A percentile compares a stretch with the other conserved stretches of the same genome.
Conservation (phyloP, 2,797 vertebrate genomes). For the Aulostomus chinensis region DNA sequence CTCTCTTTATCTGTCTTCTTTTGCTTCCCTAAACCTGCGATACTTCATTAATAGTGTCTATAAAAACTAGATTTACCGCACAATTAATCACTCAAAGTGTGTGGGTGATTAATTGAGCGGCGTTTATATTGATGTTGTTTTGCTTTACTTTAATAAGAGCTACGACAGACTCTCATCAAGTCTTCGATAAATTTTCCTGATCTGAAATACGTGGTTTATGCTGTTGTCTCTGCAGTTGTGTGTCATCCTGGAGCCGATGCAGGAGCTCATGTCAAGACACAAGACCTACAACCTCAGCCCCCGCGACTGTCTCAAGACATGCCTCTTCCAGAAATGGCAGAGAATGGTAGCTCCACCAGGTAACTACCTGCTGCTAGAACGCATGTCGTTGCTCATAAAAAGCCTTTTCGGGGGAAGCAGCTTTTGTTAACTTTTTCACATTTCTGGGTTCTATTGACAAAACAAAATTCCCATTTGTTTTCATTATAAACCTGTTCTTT, state of each 20-base stretch:
- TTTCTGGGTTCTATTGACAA: no score
- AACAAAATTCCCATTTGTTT: no score
- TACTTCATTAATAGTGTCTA: constrained; percentile 38
- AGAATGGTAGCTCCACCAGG: constrained; percentile 99
- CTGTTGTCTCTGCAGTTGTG: constrained; percentile 86
- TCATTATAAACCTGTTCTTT: no score
- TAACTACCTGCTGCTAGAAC: no score
- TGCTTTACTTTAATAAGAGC: no score
- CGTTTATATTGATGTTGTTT: constrained; percentile 37
- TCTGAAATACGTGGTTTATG: constrained; percentile 15
- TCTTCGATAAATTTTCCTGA: constrained; percentile 25
- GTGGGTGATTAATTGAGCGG: constrained; percentile 43
- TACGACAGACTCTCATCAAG: constrained; percentile 10
- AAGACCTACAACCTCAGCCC: constrained; percentile 99
- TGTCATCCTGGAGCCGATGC: constrained; percentile 99
- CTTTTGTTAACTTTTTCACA: no score
- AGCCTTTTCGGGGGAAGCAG: no score
- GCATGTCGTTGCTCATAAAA: no score
- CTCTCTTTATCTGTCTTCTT: constrained; percentile 12
- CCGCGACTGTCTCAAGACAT: constrained; percentile 98
- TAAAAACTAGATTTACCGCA: constrained; percentile 56
- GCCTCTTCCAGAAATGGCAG: constrained; percentile 99
- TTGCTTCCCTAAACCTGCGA: constrained; percentile 33
- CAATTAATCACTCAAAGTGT: constrained; percentile 54
- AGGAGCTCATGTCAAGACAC: constrained; percentile 99